phyloP scores from a whole-genome alignment of 2,797 vertebrate species.

The Cossypha niveicapilla region DNA sequence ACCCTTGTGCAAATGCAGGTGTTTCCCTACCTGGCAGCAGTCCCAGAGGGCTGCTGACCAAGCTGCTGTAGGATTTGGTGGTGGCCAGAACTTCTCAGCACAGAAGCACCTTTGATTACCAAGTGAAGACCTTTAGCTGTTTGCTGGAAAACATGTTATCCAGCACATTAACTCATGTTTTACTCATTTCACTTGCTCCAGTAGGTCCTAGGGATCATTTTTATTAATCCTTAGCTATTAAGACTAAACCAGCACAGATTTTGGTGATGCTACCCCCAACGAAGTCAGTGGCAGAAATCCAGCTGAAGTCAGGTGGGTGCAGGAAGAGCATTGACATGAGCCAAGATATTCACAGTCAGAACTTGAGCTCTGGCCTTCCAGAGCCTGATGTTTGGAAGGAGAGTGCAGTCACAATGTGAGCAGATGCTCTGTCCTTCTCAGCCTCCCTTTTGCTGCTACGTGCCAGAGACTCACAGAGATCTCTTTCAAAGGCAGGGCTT shows the following conservation, averaged over 20 bases:
- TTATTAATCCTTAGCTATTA: not conserved
- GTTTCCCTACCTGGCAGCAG: not conserved
- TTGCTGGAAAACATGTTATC: not conserved
- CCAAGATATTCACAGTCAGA: not conserved
- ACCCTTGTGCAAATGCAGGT: not conserved
- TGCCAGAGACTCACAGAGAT: constrained; percentile 16
- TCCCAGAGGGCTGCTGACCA: not conserved
- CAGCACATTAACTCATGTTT: not conserved
- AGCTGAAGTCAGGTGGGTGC: not conserved
- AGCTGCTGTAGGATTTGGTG: not conserved
- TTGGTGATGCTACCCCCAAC: not conserved
- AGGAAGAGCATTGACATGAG: not conserved
- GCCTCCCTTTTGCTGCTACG: not conserved
- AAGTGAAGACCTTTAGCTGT: not conserved
- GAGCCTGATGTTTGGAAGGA: constrained; percentile 1
- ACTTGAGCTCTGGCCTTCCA: not conserved
- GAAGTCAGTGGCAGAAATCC: not conserved
- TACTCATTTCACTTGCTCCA: not conserved
- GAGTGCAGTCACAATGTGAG: not conserved
- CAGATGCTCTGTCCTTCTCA: constrained; percentile 34
- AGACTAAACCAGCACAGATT: not conserved
- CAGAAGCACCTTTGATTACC: not conserved
- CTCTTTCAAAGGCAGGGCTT: constrained; percentile 24
- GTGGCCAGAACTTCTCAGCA: not conserved
- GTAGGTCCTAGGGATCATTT: not conserved